Evolutionary conservation across 1,140 invertebrate species (phyloP), one percentile per base, ranked within the genome.

Genomic region (Camponotus floridanus): DNA sequence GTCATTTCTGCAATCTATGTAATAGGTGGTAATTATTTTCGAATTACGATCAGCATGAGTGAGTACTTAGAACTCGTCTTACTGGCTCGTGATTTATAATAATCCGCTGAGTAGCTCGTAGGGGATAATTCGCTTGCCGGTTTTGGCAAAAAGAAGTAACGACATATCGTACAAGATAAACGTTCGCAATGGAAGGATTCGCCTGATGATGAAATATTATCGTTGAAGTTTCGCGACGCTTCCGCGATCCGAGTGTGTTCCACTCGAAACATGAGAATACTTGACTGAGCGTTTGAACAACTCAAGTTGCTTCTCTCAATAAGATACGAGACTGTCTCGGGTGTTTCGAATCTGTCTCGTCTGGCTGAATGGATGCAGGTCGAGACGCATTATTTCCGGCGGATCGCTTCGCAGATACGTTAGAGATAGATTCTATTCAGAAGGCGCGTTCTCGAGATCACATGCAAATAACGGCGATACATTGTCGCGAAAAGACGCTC

Each of bases 391-490:
- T 76, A 78, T 85, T 78, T 85, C 61, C 36, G 57, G 8, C 26
- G 57, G 65, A 11, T 33, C 36, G 55, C 64, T n/a, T 26, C 39
- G 18, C 39, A 57, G 36, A 33, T 36, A 51, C 18, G 26, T 26
- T 65, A 62, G 39, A 51, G 48, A 61, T 13, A 26, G 26, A n/a
- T 26, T 57, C 51, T 81, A 73, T 73, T 73, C 68, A 57, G 15
- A 71, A 15, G 45, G 21, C 18, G 39, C 21, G 36, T 59, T 36
- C 21, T 31, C 21, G 26, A 26, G 26, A 26, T 26, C 33, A 70
- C 8, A 36, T 61, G 59, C 73, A 83, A 87, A 89, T 90, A 90
- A 89, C 85, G n/a, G 42, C 84, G 73, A 83, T 73, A 55, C 59
- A 61, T 31, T 18, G n/a, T 57, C 5, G 13, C 18, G 26, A 36